A percentile compares a stretch with the other conserved stretches of the same genome.
Evolutionary conservation across 2,797 vertebrate species (phyloP).

Genomic region (Cynopterus sphinx): DNA sequence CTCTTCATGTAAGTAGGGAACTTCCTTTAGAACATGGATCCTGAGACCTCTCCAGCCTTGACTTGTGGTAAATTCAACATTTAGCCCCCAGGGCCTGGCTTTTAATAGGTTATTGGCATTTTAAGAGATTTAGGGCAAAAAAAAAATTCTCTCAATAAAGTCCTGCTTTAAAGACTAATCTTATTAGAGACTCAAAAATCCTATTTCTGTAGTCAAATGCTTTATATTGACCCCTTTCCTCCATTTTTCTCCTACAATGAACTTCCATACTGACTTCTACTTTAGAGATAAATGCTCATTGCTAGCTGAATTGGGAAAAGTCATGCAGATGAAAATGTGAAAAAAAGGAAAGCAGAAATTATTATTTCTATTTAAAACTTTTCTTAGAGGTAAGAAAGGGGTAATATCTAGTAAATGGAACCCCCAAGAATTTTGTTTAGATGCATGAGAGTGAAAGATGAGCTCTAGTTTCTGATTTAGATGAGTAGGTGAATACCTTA

Average conservation of each 20-base stretch:
- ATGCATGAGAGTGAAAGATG: background rate
- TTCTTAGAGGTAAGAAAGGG: background rate
- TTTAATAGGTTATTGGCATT: background rate
- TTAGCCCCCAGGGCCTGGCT: background rate
- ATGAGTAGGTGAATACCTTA: background rate
- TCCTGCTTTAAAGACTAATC: background rate
- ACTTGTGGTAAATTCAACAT: background rate
- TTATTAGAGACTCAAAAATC: background rate
- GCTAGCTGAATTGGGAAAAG: background rate
- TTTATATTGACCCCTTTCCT: background rate
- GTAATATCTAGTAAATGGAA: background rate
- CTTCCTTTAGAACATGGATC: background rate
- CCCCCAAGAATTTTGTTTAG: background rate
- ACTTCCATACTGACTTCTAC: background rate
- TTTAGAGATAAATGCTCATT: background rate
- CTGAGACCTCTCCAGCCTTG: background rate
- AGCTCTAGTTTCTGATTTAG: background rate
- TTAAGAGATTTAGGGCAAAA: background rate
- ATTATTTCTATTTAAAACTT: background rate
- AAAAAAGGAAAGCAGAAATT: constrained; percentile 17
- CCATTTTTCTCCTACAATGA: background rate
- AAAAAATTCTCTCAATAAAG: background rate
- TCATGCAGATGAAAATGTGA: background rate
- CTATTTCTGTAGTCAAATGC: background rate
- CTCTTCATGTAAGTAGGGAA: background rate